phyloP scores from a whole-genome alignment of 35 echinoderm and acorn worm species.

The Stichopus chloronotus region DNA sequence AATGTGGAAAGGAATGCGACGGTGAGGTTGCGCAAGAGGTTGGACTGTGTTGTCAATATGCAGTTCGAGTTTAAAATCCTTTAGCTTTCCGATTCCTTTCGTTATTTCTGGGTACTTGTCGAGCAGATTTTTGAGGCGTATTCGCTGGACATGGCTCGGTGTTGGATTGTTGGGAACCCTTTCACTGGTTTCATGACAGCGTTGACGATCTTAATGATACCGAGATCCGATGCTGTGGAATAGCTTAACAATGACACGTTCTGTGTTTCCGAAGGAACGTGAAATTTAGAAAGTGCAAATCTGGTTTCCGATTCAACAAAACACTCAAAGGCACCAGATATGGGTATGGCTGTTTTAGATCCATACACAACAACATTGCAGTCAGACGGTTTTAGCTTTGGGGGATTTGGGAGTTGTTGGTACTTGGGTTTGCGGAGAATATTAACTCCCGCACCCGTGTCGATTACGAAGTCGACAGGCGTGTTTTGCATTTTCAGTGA shows the following conservation, averaged over 20 bases:
- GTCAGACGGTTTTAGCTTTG: constrained; percentile 13
- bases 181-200: constrained; percentile 29
- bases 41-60: constrained; percentile 55
- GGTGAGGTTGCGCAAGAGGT: constrained; percentile 59
- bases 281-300: neutral
- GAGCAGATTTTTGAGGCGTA: neutral
- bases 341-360: neutral
- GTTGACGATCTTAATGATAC: constrained; percentile 49
- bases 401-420: constrained; percentile 19
- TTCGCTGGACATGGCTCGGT: neutral
- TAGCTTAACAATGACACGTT: neutral
- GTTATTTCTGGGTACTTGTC: neutral
- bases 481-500: neutral
- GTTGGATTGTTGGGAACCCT: neutral
- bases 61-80: constrained; percentile 52
- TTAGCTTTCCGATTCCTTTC: constrained; percentile 55
- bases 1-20: constrained; percentile 72
- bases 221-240: constrained; percentile 45
- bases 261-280: neutral
- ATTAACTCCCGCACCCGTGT: constrained; percentile 37
- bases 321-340: constrained; percentile 29
- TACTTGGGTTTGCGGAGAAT: neutral
- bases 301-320: constrained; percentile 27
- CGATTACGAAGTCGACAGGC: constrained; percentile 16
- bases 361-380: neutral